These are phyloP conservation scores for Stigmatopora argus DNA, from an alignment of 2,113 vertebrate genomes.

Conservation along the genomic window DNA sequence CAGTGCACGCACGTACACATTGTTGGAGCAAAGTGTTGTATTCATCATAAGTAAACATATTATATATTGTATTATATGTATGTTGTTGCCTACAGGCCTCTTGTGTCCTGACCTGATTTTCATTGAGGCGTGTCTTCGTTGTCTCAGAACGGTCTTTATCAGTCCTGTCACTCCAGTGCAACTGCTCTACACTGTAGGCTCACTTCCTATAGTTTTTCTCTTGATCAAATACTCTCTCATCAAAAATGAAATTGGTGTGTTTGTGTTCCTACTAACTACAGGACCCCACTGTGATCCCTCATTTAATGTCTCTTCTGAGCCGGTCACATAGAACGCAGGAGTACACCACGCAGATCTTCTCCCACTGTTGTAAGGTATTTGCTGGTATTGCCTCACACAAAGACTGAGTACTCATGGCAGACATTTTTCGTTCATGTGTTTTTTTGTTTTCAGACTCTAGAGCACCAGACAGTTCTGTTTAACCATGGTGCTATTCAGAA, in stretches of 20 bases:
- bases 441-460: constrained; percentile 79
- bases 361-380: constrained; percentile 98
- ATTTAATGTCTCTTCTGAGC: constrained; percentile 93
- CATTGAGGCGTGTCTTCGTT: constrained; percentile 94
- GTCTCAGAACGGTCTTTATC: constrained; percentile 94
- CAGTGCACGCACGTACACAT: neutral
- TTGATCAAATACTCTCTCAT: neutral
- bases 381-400: constrained; percentile 21
- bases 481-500: constrained; percentile 94
- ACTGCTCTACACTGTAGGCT: constrained; percentile 92
- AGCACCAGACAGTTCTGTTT: constrained; percentile 96
- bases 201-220: neutral
- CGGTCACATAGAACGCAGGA: constrained; percentile 91
- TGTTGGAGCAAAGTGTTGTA: neutral
- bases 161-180: constrained; percentile 97
- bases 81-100: constrained; percentile 72
- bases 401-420: neutral
- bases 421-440: neutral
- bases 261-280: constrained; percentile 31
- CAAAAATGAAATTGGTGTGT: neutral
- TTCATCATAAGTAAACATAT: neutral
- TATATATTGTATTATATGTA: neutral
- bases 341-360: constrained; percentile 99
- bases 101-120: constrained; percentile 87
- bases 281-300: constrained; percentile 94